Conservation (phyloP, 2,113 vertebrate species). For the Pogona vitticeps region DNA sequence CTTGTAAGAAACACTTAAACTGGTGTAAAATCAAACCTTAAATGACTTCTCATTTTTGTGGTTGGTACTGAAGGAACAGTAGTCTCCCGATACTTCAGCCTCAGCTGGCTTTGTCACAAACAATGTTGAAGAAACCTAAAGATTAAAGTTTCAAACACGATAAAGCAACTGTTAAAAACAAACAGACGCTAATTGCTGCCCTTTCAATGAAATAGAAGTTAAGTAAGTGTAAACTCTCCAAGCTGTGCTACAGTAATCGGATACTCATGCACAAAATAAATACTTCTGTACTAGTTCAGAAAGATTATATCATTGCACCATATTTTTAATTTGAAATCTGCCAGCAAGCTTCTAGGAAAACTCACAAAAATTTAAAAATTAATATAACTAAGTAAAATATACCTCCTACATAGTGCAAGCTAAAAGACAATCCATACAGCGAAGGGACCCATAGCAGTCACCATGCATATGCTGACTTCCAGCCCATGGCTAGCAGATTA, state of each 20-base stretch:
- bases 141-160: conserved; percentile 45
- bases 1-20: conserved; percentile 22
- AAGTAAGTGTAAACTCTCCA: not conserved
- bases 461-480: not conserved
- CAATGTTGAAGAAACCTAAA: conserved; percentile 37
- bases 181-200: not conserved
- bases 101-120: conserved; percentile 41
- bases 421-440: not conserved
- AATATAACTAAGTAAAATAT: not conserved
- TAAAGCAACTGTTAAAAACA: conserved; percentile 19
- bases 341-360: not conserved
- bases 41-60: conserved; percentile 57
- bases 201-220: not conserved
- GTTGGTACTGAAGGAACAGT: conserved; percentile 41
- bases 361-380: not conserved
- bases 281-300: not conserved
- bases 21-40: conserved; percentile 65
- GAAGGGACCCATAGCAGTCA: not conserved
- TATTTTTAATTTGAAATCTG: not conserved
- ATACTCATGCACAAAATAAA: not conserved
- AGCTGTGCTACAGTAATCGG: not conserved
- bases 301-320: not conserved
- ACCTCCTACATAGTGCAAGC: not conserved
- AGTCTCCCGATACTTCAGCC: conserved; percentile 31
- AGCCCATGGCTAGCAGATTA: not conserved